These are phyloP conservation scores for Peromyscus melanophrys DNA, from an alignment of 2,797 vertebrate genomes.

Conservation along the genomic window DNA sequence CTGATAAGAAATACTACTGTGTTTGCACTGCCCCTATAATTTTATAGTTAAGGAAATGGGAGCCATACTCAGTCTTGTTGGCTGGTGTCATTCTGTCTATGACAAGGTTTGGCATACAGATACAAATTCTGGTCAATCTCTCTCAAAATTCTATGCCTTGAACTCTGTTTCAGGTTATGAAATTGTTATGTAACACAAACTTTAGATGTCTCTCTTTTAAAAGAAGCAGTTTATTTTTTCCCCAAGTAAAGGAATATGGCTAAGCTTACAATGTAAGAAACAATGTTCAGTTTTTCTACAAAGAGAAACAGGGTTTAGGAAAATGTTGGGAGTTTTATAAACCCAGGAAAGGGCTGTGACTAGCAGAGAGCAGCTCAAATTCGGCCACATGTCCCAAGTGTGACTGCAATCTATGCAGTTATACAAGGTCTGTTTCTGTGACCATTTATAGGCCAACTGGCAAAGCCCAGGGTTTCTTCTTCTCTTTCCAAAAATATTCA, in stretches of 20 bases:
- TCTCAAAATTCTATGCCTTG: not conserved
- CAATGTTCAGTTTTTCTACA: not conserved
- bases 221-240: not conserved
- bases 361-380: not conserved
- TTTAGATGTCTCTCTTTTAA: not conserved
- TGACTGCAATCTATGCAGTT: not conserved
- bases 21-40: rapidly evolving
- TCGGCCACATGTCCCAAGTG: not conserved
- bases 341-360: not conserved
- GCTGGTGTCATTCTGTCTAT: not conserved
- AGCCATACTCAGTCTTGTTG: not conserved
- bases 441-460: not conserved
- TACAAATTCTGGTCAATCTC: not conserved
- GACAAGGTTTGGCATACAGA: not conserved
- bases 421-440: not conserved
- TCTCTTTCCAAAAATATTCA: conserved; percentile 58
- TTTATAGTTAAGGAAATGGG: not conserved
- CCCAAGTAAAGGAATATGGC: not conserved
- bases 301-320: conserved; percentile 13
- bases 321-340: not conserved
- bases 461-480: not conserved
- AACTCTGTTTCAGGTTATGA: not conserved
- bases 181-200: not conserved
- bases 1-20: not conserved
- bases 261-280: not conserved